Evolutionary conservation across 2,797 vertebrate species (phyloP), one percentile per base, ranked within the genome.

Genomic region (Coregonus ussuriensis): DNA sequence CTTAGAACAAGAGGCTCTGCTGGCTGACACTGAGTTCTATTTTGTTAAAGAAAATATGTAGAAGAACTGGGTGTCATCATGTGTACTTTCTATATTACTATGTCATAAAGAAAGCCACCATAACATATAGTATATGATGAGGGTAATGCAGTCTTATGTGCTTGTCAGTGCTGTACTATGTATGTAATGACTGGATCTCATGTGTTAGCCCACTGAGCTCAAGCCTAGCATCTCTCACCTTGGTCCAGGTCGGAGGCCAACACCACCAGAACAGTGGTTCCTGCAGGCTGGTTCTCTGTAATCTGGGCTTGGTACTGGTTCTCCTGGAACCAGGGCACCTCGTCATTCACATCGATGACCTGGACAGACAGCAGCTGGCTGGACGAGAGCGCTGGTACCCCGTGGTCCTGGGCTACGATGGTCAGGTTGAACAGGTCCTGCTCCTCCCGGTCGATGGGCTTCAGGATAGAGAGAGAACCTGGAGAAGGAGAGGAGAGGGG

Each of bases 331-430:
- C 85, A 21, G 0, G 98, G 98, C 0, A 95, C 89, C 88, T 99
- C 97, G 0, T 99, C 98, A 0, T 99, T 99, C 80, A 99, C 93
- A 0, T 99, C 98, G 18, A 97, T 96, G 53, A 99, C 95, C 68
- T 95, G 95, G 79, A 99, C 93, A 0, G 94, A 94, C 77, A 99
- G 90, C n/a, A 96, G 90, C 93, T 99, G 98, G 0, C 95, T 94
- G 81, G 96, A 93, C 0, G 96, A 97, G 41, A 94, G 96, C 66
- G 94, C 94, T 0, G 96, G 96, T 18, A 91, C 93, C 66, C 98
- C 97, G 0, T 98, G 96, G 81, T 99, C 98, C 0, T 90, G 91
- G 3, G 96, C 96, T 11, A 98, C 89, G 29, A 99, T 92, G 0
- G 97, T 99, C 74, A 99, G 91, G 80, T 98, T 94, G 83, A 97